These are phyloP conservation scores for Porites rus DNA, from an alignment of 92 coral and sea anemone species.

Conservation along the genomic window DNA sequence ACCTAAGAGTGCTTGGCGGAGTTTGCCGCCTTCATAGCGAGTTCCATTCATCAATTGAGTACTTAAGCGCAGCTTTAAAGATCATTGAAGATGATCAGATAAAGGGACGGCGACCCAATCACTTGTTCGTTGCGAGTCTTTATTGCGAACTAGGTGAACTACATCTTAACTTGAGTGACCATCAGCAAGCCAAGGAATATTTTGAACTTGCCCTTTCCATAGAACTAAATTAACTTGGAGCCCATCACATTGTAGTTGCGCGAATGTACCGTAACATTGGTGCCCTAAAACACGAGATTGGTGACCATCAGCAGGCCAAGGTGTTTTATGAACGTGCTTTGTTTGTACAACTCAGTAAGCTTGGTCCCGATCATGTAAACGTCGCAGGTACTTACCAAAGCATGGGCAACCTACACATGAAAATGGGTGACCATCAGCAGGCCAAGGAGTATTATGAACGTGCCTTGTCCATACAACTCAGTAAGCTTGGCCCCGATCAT, in stretches of 20 bases:
- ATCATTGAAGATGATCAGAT: too few species aligned
- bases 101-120: too few species aligned
- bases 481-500: too few species aligned
- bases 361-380: not conserved
- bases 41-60: not conserved
- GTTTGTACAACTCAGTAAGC: not conserved
- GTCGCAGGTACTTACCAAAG: not conserved
- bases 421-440: constrained; percentile 7
- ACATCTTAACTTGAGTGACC: too few species aligned
- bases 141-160: too few species aligned
- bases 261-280: not conserved
- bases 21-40: not conserved
- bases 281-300: not conserved
- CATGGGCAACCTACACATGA: not conserved
- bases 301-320: not conserved
- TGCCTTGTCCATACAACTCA: too few species aligned
- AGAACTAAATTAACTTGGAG: not conserved
- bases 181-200: not conserved
- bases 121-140: too few species aligned
- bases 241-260: not conserved
- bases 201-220: not conserved
- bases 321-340: not conserved
- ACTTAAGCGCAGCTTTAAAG: not conserved
- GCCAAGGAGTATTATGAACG: too few species aligned
- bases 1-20: not conserved